These are phyloP conservation scores for Parnassius orleans DNA, from an alignment of 2,888 invertebrate species.

Conservation along the genomic window DNA sequence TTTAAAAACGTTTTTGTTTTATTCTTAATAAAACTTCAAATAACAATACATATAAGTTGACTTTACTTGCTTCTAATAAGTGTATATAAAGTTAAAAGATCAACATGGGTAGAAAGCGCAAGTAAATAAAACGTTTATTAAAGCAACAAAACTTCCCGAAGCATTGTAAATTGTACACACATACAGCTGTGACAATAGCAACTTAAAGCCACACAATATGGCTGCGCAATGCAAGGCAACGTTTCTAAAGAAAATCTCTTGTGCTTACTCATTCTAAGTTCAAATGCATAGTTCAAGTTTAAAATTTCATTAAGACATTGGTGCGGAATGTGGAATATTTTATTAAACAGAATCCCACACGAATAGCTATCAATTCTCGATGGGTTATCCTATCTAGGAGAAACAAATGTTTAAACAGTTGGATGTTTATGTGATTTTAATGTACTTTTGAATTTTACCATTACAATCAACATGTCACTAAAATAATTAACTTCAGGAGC, in stretches of 20 bases:
- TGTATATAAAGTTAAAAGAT: constrained; percentile 3
- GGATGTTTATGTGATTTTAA: too few relatives aligned
- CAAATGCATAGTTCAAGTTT: constrained; percentile 14
- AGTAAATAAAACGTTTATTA: constrained; percentile 16
- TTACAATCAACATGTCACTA: too few relatives aligned
- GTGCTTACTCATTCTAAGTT: constrained; percentile 18
- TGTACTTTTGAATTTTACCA: too few relatives aligned
- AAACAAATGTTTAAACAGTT: too few relatives aligned
- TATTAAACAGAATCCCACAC: too few relatives aligned
- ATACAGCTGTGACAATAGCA: constrained; percentile 13
- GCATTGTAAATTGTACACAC: constrained; percentile 16
- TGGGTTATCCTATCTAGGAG: too few relatives aligned
- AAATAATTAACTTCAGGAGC: too few relatives aligned
- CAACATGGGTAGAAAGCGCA: neutral
- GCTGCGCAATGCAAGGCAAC: neutral
- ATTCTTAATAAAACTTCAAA: neutral
- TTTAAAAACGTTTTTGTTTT: too few relatives aligned
- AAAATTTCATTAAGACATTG: constrained; percentile 4
- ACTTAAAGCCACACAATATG: constrained; percentile 13
- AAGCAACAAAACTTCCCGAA: constrained; percentile 12
- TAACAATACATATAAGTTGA: neutral
- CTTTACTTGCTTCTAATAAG: neutral
- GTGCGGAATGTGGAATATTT: neutral
- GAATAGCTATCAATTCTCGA: too few relatives aligned
- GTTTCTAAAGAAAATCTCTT: constrained; percentile 12